Evolutionary conservation across 2,113 vertebrate species (phyloP).

Genomic region (Phocoena sinus): DNA sequence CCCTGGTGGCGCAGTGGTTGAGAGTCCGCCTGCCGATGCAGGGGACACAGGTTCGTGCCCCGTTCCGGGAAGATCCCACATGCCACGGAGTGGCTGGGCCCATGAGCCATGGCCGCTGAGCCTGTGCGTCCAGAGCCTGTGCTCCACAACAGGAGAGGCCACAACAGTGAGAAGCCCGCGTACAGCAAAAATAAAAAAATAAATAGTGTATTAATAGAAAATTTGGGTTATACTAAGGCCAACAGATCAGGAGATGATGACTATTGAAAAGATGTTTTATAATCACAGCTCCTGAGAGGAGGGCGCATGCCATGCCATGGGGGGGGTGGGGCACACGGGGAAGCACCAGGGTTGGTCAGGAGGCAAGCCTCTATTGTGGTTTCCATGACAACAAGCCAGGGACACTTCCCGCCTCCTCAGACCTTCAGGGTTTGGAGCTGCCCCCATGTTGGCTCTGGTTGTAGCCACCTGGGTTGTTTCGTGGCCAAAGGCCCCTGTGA

Average conservation of each 20-base stretch:
- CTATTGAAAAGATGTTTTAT: not conserved
- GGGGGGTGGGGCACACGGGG: accelerated
- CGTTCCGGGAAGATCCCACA: too few relatives aligned
- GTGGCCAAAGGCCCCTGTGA: not conserved
- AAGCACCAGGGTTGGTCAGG: not conserved
- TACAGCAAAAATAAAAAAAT: too few relatives aligned
- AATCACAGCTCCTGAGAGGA: not conserved
- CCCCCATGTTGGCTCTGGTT: not conserved
- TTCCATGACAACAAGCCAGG: not conserved
- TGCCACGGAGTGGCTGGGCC: too few relatives aligned
- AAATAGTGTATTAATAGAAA: not conserved
- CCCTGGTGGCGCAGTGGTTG: too few relatives aligned
- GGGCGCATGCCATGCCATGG: not conserved
- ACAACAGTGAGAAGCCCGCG: too few relatives aligned
- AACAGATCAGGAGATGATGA: not conserved
- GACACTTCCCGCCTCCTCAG: not conserved
- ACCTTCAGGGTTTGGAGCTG: not conserved
- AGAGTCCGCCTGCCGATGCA: too few relatives aligned
- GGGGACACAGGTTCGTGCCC: too few relatives aligned
- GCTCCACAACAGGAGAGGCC: too few relatives aligned
- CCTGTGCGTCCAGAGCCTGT: too few relatives aligned
- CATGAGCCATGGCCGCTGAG: too few relatives aligned
- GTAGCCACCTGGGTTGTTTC: not conserved
- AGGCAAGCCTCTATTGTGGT: not conserved
- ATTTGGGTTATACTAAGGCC: not conserved